phyloP scores from a whole-genome alignment of 2,797 vertebrate species.

The Bucorvus abyssinicus region DNA sequence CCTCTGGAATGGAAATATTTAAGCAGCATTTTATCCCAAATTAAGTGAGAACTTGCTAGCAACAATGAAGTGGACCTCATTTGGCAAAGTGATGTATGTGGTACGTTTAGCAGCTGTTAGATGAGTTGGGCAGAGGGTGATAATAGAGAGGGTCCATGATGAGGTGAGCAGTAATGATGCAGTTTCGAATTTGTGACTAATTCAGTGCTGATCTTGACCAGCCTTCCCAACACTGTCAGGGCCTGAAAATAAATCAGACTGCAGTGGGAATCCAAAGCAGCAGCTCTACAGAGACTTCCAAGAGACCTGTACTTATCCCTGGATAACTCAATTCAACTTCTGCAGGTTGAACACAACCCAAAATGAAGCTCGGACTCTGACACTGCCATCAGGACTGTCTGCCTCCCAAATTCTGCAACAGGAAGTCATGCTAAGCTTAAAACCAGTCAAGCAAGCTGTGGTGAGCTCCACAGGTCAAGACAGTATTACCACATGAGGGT shows the following conservation, averaged over 20 bases:
- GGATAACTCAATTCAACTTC: neutral
- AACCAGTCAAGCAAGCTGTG: neutral
- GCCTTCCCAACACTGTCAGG: neutral
- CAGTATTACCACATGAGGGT: neutral
- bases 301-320: neutral
- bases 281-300: neutral
- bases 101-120: neutral
- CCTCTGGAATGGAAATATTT: neutral
- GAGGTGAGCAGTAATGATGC: neutral
- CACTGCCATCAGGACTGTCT: neutral
- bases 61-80: neutral
- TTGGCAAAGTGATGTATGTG: accelerated
- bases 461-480: neutral
- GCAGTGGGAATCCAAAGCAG: neutral
- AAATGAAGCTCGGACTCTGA: neutral
- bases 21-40: neutral
- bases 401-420: neutral
- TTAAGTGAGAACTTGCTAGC: neutral
- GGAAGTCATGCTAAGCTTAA: neutral
- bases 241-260: neutral
- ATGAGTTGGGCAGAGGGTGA: neutral
- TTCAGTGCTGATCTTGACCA: neutral
- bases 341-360: neutral
- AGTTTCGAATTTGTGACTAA: neutral
- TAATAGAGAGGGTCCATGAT: neutral